These are phyloP conservation scores for Caenorhabditis angaria DNA, from an alignment of 2,888 invertebrate species.

Conservation along the genomic window DNA sequence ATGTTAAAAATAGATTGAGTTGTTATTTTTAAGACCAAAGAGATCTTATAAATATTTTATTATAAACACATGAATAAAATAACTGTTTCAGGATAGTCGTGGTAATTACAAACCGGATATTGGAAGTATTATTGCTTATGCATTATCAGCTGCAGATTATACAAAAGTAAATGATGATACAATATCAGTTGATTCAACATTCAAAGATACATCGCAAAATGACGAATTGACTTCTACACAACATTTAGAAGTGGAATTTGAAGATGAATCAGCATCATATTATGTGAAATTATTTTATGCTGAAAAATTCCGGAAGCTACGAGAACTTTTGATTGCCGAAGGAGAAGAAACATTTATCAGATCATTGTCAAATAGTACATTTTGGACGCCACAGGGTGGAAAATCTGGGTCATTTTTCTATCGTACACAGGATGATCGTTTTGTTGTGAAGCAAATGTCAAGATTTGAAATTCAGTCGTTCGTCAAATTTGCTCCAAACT, in stretches of 20 bases:
- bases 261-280: conserved; percentile 82
- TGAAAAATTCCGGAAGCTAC: conserved; percentile 85
- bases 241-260: conserved; percentile 75
- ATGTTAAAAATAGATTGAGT: too few relatives aligned
- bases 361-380: conserved; percentile 84
- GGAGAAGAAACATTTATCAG: conserved; percentile 79
- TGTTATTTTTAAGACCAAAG: too few relatives aligned
- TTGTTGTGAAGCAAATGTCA: conserved; percentile 76
- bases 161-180: conserved; percentile 65
- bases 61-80: background rate
- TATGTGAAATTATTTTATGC: conserved; percentile 84
- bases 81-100: conserved; percentile 25
- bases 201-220: conserved; percentile 21
- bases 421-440: conserved; percentile 79
- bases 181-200: conserved; percentile 24
- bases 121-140: conserved; percentile 81
- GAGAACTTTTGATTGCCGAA: conserved; percentile 78
- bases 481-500: conserved; percentile 90
- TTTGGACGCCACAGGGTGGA: conserved; percentile 91
- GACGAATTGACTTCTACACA: conserved; percentile 33
- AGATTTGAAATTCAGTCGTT: conserved; percentile 90
- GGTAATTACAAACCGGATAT: conserved; percentile 67
- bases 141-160: conserved; percentile 81
- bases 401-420: conserved; percentile 96
- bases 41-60: background rate